Conservation (phyloP, 1,140 invertebrate genomes). For the Drosophila cardini region DNA sequence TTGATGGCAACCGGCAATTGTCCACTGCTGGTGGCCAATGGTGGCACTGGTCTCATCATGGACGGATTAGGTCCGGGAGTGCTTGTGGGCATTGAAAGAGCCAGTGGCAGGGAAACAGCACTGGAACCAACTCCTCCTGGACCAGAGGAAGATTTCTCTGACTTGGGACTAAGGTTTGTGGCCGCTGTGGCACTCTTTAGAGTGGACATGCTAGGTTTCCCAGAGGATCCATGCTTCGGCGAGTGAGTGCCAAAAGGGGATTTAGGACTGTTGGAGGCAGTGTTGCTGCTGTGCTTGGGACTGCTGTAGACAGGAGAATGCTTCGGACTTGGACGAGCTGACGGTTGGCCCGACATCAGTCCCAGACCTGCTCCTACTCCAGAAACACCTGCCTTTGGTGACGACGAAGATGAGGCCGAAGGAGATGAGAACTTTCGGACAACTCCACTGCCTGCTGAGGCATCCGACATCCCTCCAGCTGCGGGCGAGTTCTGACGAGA, state of each 20-base stretch:
- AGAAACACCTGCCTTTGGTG: conserved; percentile 86
- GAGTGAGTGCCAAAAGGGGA: conserved; percentile 88
- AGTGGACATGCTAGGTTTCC: conserved; percentile 95
- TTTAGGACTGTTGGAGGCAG: conserved; percentile 87
- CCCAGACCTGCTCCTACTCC: conserved; percentile 36
- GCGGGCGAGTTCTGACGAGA: conserved; percentile 80
- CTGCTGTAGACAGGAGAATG: conserved; percentile 91
- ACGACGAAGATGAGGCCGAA: conserved; percentile 84
- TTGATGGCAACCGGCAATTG: conserved; percentile 31
- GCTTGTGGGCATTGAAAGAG: conserved; percentile 8
- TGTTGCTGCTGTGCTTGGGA: conserved; percentile 87
- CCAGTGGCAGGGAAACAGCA: background rate
- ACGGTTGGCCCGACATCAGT: conserved; percentile 82
- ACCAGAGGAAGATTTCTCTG: conserved; percentile 72
- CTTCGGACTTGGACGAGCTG: conserved; percentile 89
- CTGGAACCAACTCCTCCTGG: conserved; percentile 22
- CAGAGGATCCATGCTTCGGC: conserved; percentile 90
- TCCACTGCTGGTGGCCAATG: conserved; percentile 45
- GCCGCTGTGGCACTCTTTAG: conserved; percentile 89
- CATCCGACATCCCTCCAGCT: conserved; percentile 49
- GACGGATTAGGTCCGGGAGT: conserved; percentile 17
- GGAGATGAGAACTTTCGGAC: conserved; percentile 77
- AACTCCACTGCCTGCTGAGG: conserved; percentile 73
- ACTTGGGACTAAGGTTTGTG: conserved; percentile 79
- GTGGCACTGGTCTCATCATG: conserved; percentile 65